These are phyloP conservation scores for Bellardia pandia DNA, from an alignment of 2,888 invertebrate genomes.

Conservation along the genomic window DNA sequence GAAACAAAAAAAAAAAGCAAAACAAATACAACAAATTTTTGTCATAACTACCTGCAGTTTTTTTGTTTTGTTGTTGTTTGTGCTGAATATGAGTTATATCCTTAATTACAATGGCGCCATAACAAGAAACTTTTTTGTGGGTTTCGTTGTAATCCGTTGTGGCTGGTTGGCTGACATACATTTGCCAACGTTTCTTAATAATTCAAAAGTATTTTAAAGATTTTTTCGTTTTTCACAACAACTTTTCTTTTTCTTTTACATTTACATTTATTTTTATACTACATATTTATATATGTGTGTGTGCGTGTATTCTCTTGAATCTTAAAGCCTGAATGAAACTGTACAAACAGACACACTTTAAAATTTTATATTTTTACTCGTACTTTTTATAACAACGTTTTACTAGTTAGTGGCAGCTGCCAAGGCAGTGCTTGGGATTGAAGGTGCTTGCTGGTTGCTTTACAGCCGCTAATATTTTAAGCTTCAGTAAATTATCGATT, in stretches of 20 bases:
- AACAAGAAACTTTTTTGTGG: conserved; percentile 13
- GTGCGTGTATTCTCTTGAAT: not conserved
- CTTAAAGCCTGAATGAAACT: not conserved
- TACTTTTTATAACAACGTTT: not conserved
- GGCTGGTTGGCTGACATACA: conserved; percentile 44
- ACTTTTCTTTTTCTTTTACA: conserved; percentile 11
- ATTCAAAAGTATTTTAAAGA: conserved; percentile 48
- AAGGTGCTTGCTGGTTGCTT: not conserved
- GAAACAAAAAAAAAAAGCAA: conserved; percentile 8
- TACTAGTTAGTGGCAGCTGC: not conserved
- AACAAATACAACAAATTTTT: conserved; percentile 21
- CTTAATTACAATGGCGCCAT: conserved; percentile 62
- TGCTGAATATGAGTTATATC: conserved; percentile 52
- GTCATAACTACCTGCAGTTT: conserved; percentile 64
- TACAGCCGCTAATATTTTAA: conserved; percentile 43
- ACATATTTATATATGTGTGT: not conserved
- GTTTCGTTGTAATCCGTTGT: conserved; percentile 42
- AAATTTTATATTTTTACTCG: not conserved
- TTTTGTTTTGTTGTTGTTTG: conserved; percentile 23
- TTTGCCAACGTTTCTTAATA: conserved; percentile 54
- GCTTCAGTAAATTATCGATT: conserved; percentile 68
- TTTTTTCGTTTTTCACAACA: not conserved
- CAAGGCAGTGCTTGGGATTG: not conserved
- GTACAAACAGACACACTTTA: not conserved
- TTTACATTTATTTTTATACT: not conserved